Evolutionary conservation across 2,888 invertebrate species (phyloP), one percentile per base, ranked within the genome.

Genomic region (Drosophila subquinaria): DNA sequence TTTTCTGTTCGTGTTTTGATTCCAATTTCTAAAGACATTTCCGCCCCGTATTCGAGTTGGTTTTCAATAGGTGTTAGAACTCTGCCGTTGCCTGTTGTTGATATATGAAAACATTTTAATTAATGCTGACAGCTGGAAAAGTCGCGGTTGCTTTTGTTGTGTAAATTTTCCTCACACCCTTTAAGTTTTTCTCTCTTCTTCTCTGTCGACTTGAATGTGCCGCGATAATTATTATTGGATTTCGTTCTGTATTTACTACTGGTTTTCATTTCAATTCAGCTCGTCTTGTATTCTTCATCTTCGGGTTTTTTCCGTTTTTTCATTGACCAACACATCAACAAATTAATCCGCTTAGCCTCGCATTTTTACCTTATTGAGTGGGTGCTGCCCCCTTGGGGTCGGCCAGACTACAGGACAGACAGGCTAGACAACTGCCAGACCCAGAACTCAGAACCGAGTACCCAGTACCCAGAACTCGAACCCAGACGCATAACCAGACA

Each of bases 61-160:
- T 10, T 62, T 62, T 40, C 35, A 13, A 52, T 64, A 84, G 84
- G 83, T 87, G 83, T 83, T 78, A 81, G 82, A 82, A 79, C 61
- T 79, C 71, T 50, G 74, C 70, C 79, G 79, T 59, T 38, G 33
- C 36, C 57, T 30, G 20, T 47, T 51, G 66, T 62, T 82, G 81
- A 79, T 77, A 78, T 80, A 84, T 81, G 56, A 69, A 80, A 88
- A 83, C 87, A 88, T 83, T 86, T 86, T 86, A 88, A 88, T 86
- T 86, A 86, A 86, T 88, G 85, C 82, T 79, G 88, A 88, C 84
- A 84, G 84, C 88, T 84, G 84, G 60, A 83, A 74, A 82, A 69
- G 79, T 79, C 78, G 82, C 84, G 80, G 88, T 73, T 52, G 69
- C 88, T 85, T 88, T 88, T 84, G 88, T 85, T 83, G 82, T 82